phyloP scores from a whole-genome alignment of 2,797 vertebrate species.

The Champsocephalus gunnari region DNA sequence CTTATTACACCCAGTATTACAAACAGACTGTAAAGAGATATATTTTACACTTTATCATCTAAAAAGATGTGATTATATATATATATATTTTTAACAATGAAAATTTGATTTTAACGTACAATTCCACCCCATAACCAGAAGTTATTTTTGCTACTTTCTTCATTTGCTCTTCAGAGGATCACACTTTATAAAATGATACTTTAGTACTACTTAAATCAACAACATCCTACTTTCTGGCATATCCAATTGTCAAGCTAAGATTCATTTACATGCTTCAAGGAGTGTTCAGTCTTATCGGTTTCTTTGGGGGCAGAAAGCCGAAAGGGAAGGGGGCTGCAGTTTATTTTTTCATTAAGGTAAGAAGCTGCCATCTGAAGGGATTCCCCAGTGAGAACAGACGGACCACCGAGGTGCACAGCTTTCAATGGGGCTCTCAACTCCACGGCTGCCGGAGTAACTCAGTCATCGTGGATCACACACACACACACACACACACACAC shows the following conservation, averaged over 20 bases:
- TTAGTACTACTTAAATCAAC: not conserved
- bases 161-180: not conserved
- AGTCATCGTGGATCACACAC: conserved; percentile 70
- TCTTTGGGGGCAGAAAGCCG: conserved; percentile 33
- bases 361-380: conserved; percentile 73
- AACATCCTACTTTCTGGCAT: not conserved
- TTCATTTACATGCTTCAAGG: conserved; percentile 17
- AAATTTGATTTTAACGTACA: not conserved
- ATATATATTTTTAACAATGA: too few relatives aligned
- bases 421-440: conserved; percentile 74
- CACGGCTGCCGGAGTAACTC: conserved; percentile 81
- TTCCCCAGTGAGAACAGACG: conserved; percentile 80
- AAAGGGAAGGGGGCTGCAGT: conserved; percentile 53
- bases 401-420: conserved; percentile 80
- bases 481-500: conserved; percentile 43
- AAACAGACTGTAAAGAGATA: not conserved
- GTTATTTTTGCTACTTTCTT: not conserved
- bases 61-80: not conserved
- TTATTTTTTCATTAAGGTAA: conserved; percentile 72
- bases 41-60: not conserved
- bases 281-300: conserved; percentile 48
- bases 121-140: not conserved
- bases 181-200: not conserved
- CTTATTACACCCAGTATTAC: not conserved
- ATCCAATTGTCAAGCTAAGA: conserved; percentile 10